Evolutionary conservation across 2,888 invertebrate species (phyloP).

Genomic region (Drosophila prostipennis): DNA sequence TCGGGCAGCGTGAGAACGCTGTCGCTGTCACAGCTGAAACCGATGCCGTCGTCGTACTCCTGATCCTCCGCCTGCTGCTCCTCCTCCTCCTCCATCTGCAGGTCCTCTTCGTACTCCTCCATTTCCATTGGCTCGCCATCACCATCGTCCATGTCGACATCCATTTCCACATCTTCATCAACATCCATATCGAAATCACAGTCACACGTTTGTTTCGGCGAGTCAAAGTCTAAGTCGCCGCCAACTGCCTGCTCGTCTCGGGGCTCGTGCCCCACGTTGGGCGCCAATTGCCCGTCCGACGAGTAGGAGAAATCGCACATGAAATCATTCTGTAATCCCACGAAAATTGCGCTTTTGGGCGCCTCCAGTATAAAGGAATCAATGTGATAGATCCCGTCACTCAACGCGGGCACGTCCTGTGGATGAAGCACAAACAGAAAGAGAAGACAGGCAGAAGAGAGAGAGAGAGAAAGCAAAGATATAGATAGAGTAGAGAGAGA

Average conservation of each 20-base stretch:
- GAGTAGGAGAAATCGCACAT: constrained; percentile 73
- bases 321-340: constrained; percentile 83
- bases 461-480: constrained; percentile 58
- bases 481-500: constrained; percentile 53
- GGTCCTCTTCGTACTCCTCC: constrained; percentile 4
- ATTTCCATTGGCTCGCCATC: neutral
- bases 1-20: constrained; percentile 58
- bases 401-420: constrained; percentile 81
- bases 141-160: neutral
- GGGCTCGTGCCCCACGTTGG: constrained; percentile 1
- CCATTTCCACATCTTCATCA: neutral
- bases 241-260: neutral
- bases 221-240: constrained; percentile 23
- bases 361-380: constrained; percentile 82
- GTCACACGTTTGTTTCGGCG: constrained; percentile 26
- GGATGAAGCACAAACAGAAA: constrained; percentile 75
- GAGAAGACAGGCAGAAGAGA: constrained; percentile 69
- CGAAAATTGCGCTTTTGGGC: constrained; percentile 82
- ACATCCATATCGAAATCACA: constrained; percentile 14
- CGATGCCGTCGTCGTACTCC: constrained; percentile 68
- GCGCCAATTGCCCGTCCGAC: constrained; percentile 41
- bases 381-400: constrained; percentile 82
- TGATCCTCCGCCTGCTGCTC: constrained; percentile 44
- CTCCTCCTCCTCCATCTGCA: constrained; percentile 14
- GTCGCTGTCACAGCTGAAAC: constrained; percentile 72